Base-by-base conservation (phyloP, 2,797 vertebrate genomes). In the Malurus splendens region DNA sequence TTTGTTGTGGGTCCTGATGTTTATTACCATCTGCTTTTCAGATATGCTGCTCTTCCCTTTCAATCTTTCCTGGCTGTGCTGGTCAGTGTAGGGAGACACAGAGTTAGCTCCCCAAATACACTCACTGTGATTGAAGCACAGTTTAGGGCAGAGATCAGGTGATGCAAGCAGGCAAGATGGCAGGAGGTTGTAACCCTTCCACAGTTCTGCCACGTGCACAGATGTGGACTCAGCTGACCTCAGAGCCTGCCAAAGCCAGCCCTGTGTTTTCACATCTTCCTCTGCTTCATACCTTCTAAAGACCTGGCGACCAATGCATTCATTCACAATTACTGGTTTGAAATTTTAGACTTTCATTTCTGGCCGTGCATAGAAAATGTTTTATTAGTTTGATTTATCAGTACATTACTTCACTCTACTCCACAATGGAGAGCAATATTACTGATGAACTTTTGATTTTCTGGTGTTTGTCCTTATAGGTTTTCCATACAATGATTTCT, bases 181-280 rank as follows among this genome's bases (percentile, higher is more conserved):
- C 36, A 67, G 57, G 36, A 86, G 28, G 2, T 71, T 7, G 22
- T 55, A 42, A 42, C 27, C 33, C 9, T 56, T 80, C 15, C 54
- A 39, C 42, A 50, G 42, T 28, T 76, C 32, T 64, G 27, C 36
- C 36, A 1, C 23, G 20, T 12, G 23, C 20, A 18, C 17, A 41
- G 14, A n/a, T 13, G 3, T 56, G 19, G 36, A 30, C 22, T 68
- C 5, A 20, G 7, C 38, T 62, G 39, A 54, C 45, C 33, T 64
- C 0, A 0, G 16, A 32, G 22, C 24, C 27, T 66, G n/a, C 23
- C 25, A 12, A 68, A 44, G 20, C 9, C 18, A 39, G 14, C 33
- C 12, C 64, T 50, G 10, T 47, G 30, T 13, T 80, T 83, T 68
- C 27, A 4, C 23, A 61, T 82, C 44, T 30, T 67, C 8, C 44